Conservation (phyloP, 2,888 invertebrate species). For the Drosophila pegasa region DNA sequence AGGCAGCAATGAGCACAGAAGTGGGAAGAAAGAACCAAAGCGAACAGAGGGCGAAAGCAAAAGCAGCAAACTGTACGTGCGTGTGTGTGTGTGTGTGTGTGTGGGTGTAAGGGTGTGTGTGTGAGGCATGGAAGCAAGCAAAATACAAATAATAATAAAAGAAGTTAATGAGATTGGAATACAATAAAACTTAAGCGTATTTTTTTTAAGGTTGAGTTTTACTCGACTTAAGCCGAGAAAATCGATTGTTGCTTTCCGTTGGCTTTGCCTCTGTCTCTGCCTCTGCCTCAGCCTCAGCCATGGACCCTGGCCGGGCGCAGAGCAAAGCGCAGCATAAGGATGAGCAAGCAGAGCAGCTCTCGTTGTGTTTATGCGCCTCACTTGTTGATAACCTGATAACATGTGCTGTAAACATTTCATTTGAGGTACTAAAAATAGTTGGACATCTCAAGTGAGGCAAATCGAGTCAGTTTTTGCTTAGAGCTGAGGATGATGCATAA, state of each 20-base stretch:
- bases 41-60: slow-evolving; percentile 1
- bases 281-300: slow-evolving; percentile 2
- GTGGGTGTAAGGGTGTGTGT: background rate
- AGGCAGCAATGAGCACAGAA: slow-evolving; percentile 12
- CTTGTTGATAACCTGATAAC: slow-evolving; percentile 23
- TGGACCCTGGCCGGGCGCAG: background rate
- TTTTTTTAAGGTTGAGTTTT: slow-evolving; percentile 74
- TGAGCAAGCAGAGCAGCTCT: background rate
- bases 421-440: background rate
- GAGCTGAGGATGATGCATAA: background rate
- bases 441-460: background rate
- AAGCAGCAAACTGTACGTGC: background rate
- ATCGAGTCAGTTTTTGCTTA: background rate
- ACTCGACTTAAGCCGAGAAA: slow-evolving; percentile 64
- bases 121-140: slow-evolving; percentile 31
- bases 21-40: slow-evolving; percentile 4
- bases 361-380: slow-evolving; percentile 25
- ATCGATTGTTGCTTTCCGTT: slow-evolving; percentile 58
- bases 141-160: slow-evolving; percentile 77
- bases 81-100: background rate
- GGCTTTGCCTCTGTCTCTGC: background rate
- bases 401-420: background rate
- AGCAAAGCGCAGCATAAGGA: background rate
- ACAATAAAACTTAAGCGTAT: slow-evolving; percentile 77
- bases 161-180: slow-evolving; percentile 77